These are phyloP conservation scores for Mormyrops attenuatus DNA, from an alignment of 2,797 vertebrate species.

Conservation along the genomic window DNA sequence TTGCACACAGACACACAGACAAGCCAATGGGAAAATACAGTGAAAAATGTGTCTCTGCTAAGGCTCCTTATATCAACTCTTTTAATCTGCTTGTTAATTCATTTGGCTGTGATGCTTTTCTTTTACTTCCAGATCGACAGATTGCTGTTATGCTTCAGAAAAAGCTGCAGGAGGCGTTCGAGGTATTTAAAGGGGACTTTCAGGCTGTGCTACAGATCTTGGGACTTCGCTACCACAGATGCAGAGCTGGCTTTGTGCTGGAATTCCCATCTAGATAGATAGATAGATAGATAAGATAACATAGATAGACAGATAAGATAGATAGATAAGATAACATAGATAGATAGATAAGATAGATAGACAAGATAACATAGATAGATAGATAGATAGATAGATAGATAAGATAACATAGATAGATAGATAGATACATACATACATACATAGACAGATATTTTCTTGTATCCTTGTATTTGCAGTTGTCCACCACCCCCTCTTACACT, in stretches of 20 bases:
- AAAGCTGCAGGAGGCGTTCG: slow-evolving; percentile 64
- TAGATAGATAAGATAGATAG: neutral
- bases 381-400: no score
- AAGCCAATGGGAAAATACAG: neutral
- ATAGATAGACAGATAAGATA: neutral
- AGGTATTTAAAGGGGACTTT: slow-evolving; percentile 45
- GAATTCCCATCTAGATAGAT: neutral
- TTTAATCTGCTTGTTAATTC: neutral
- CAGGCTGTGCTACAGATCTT: neutral
- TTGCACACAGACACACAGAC: neutral
- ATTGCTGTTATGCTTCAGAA: slow-evolving; percentile 67
- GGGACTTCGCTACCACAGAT: neutral
- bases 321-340: neutral
- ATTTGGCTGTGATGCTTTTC: neutral
- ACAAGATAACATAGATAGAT: no score
- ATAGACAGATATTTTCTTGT: no score
- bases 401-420: neutral
- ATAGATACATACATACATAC: no score
- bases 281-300: neutral
- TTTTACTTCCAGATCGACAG: slow-evolving; percentile 55
- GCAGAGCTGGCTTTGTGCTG: neutral
- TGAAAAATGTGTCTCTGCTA: neutral
- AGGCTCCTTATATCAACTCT: neutral
- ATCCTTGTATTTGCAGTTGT: neutral
- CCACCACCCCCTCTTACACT: neutral